phyloP scores from a whole-genome alignment of 2,113 vertebrate species.

The Aegithalos caudatus region DNA sequence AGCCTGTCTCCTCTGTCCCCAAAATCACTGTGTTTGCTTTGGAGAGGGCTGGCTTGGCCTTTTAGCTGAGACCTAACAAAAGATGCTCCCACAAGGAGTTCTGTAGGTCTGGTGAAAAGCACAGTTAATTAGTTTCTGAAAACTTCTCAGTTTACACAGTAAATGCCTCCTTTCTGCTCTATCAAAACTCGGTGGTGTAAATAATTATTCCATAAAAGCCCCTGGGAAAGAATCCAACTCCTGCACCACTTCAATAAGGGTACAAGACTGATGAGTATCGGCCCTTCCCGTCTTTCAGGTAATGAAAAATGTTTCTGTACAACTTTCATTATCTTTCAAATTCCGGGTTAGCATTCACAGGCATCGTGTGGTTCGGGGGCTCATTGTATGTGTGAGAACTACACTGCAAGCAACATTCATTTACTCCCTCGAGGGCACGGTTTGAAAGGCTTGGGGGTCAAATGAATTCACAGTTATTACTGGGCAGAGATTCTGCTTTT shows the following conservation, averaged over 20 bases:
- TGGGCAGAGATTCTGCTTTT: background rate
- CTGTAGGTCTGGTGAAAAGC: constrained; percentile 22
- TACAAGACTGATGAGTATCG: constrained; percentile 41
- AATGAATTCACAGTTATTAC: constrained; percentile 38
- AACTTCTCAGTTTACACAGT: constrained; percentile 40
- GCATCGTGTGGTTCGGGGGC: background rate
- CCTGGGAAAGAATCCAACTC: constrained; percentile 59
- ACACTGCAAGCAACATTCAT: constrained; percentile 42
- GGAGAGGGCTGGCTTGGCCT: background rate
- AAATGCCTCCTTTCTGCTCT: constrained; percentile 2
- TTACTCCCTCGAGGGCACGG: constrained; percentile 1
- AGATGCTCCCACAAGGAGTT: constrained; percentile 20
- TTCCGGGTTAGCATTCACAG: constrained; percentile 44
- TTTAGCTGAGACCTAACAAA: background rate
- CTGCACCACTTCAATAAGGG: constrained; percentile 39
- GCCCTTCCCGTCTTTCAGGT: constrained; percentile 51
- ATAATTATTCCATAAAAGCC: constrained; percentile 58
- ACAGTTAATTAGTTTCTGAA: constrained; percentile 59
- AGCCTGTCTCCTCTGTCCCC: background rate
- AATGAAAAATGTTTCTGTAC: constrained; percentile 52
- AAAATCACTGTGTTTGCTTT: background rate
- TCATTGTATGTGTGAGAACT: constrained; percentile 55
- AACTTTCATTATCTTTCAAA: constrained; percentile 61
- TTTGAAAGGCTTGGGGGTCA: constrained; percentile 37
- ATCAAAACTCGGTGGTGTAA: constrained; percentile 26